These are phyloP conservation scores for Trichonephila clavata DNA, from an alignment of 1,140 invertebrate species.

Conservation along the genomic window DNA sequence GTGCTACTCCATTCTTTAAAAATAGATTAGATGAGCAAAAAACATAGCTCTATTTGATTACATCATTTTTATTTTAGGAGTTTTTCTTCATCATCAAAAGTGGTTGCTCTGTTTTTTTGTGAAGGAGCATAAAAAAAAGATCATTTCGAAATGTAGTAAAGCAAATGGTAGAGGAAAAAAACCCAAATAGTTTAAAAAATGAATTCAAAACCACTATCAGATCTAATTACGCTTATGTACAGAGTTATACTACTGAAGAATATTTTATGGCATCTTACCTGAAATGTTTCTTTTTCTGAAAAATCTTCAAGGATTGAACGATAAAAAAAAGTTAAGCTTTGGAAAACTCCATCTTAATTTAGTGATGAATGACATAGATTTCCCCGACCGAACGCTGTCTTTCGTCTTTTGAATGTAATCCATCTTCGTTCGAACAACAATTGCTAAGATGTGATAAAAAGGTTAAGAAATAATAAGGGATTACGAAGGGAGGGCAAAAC, in stretches of 20 bases:
- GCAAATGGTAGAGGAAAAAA: not conserved
- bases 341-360: slow-evolving; percentile 58
- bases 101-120: slow-evolving; percentile 21
- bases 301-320: not conserved
- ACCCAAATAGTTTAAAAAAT: slow-evolving; percentile 37
- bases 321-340: slow-evolving; percentile 8
- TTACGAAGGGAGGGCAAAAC: slow-evolving; percentile 32
- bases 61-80: slow-evolving; percentile 21
- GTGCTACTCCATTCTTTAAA: slow-evolving; percentile 51
- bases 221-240: slow-evolving; percentile 42
- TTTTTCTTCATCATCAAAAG: slow-evolving; percentile 57
- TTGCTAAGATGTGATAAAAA: slow-evolving; percentile 70
- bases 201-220: slow-evolving; percentile 38
- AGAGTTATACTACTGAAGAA: not conserved
- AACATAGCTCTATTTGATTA: slow-evolving; percentile 60
- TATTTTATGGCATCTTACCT: slow-evolving; percentile 16
- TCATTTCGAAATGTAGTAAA: not conserved
- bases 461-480: slow-evolving; percentile 66
- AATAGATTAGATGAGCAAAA: slow-evolving; percentile 65
- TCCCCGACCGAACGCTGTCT: slow-evolving; percentile 45
- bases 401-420: slow-evolving; percentile 41
- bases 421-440: slow-evolving; percentile 70
- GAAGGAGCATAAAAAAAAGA: not conserved
- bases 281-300: not conserved
- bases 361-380: slow-evolving; percentile 66